Percentiles rank a stretch among this genome's conserved stretches.
Conservation (phyloP, 1,140 invertebrate species). For the Halyomorpha halys region DNA sequence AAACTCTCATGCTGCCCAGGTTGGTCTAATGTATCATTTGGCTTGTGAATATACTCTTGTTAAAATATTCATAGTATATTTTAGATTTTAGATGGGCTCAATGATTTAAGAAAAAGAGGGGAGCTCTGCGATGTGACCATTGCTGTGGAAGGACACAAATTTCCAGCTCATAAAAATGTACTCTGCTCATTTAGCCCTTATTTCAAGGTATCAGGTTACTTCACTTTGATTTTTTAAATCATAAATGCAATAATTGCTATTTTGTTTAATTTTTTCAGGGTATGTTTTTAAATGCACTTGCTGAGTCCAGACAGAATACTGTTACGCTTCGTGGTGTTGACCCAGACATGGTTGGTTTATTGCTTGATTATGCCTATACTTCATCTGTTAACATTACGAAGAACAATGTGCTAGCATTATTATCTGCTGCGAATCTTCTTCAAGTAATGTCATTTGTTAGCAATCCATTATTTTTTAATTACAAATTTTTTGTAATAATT, state of each 20-base stretch:
- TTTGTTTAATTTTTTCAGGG: constrained; percentile 41
- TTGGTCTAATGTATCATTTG: constrained; percentile 15
- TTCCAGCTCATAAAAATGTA: constrained; percentile 84
- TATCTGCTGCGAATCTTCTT: constrained; percentile 48
- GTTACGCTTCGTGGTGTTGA: constrained; percentile 46
- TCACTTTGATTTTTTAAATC: background rate
- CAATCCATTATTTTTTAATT: background rate
- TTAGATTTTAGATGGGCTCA: constrained; percentile 42
- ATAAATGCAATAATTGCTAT: background rate
- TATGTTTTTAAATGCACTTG: constrained; percentile 46
- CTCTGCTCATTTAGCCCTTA: constrained; percentile 88
- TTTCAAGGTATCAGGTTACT: constrained; percentile 63
- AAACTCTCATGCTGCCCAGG: constrained; percentile 33
- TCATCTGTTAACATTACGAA: constrained; percentile 42
- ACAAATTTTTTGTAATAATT: background rate
- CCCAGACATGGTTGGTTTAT: constrained; percentile 38
- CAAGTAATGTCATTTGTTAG: constrained; percentile 32
- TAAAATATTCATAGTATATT: background rate
- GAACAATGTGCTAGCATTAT: constrained; percentile 43
- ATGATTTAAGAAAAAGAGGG: constrained; percentile 42
- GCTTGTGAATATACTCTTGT: no score
- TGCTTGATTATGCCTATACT: constrained; percentile 49
- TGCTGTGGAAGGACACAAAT: constrained; percentile 71
- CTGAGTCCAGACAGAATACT: constrained; percentile 33
- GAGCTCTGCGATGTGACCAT: constrained; percentile 67